These are phyloP conservation scores for Caenorhabditis uteleia DNA, from an alignment of 2,888 invertebrate genomes.

Conservation along the genomic window DNA sequence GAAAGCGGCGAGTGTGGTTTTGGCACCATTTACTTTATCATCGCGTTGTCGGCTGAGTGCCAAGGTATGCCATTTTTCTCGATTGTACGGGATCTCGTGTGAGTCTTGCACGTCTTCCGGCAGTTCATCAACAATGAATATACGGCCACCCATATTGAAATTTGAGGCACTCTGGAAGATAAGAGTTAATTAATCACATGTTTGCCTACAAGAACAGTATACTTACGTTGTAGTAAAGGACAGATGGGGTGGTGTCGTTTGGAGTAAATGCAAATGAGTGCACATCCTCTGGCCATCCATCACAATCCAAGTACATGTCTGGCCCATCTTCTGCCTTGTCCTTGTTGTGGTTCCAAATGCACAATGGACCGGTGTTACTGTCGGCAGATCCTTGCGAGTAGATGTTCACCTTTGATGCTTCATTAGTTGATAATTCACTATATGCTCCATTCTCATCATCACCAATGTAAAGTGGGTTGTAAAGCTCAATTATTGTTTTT, in stretches of 20 bases:
- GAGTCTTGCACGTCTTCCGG: constrained; percentile 58
- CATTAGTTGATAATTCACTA: constrained; percentile 79
- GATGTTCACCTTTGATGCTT: constrained; percentile 70
- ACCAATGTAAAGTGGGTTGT: constrained; percentile 88
- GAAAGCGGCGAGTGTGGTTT: constrained; percentile 17
- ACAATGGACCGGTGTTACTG: constrained; percentile 80
- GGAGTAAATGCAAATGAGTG: constrained; percentile 77
- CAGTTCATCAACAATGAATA: constrained; percentile 82
- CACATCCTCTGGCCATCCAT: constrained; percentile 65
- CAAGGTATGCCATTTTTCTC: constrained; percentile 50
- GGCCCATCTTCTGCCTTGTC: constrained; percentile 72
- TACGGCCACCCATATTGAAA: constrained; percentile 92
- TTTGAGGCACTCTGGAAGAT: constrained; percentile 84
- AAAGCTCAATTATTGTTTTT: constrained; percentile 81
- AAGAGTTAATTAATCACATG: neutral
- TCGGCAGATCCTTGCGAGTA: constrained; percentile 33
- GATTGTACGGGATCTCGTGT: constrained; percentile 56
- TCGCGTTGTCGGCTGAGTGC: constrained; percentile 29
- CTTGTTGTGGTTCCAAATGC: constrained; percentile 76
- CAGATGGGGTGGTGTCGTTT: constrained; percentile 83
- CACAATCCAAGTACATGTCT: constrained; percentile 74
- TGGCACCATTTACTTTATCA: constrained; percentile 32
- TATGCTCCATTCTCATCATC: constrained; percentile 85
- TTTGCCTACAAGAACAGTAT: neutral
- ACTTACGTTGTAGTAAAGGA: constrained; percentile 77